Base-by-base conservation (phyloP, 2,113 vertebrate genomes). In the Struthio camelus region DNA sequence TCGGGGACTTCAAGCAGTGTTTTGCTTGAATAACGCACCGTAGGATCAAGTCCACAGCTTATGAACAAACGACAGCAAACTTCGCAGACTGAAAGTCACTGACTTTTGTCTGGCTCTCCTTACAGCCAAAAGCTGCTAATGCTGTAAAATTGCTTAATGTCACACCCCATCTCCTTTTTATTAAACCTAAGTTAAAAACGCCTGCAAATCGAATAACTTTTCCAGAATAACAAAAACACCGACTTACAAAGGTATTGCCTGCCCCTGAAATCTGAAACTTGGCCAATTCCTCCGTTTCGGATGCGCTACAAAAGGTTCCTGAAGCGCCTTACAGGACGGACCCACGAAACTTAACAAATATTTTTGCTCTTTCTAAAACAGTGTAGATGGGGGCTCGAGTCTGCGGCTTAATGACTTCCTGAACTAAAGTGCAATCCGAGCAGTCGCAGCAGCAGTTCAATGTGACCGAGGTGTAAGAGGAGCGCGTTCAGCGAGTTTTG, bases 231-330 rank as follows among this genome's bases (percentile, higher is more conserved):
- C 91, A 96, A 96, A 90, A 88, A 64, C 90, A 90, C 91, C 4
- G 81, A 84, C 51, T 89, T 93, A 95, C 90, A 96, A 97, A 84
- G 94, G 77, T 64, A 94, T 51, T 90, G 62, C 89, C 85, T 92
- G 69, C 69, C 92, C 82, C 78, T 95, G 80, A 97, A 97, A 96
- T 91, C 71, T 93, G 85, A 96, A 92, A 93, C 91, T 81, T 82
- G 88, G 88, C 94, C 97, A 91, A 87, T 50, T 87, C 81, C 94
- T 90, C 89, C 70, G 36, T 77, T 96, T 79, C 77, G 20, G 36
- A 90, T 93, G 79, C 77, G 79, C 58, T 85, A 94, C 91, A 96
- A 91, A 94, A 90, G 87, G 87, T 94, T 27, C 91, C 93, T 89
- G 82, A 51, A 96, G 80, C 64, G 87, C 73, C 66, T 85, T 97